These are phyloP conservation scores for Corydoras sp. DNA, from an alignment of 2,113 vertebrate genomes.

Conservation along the genomic window DNA sequence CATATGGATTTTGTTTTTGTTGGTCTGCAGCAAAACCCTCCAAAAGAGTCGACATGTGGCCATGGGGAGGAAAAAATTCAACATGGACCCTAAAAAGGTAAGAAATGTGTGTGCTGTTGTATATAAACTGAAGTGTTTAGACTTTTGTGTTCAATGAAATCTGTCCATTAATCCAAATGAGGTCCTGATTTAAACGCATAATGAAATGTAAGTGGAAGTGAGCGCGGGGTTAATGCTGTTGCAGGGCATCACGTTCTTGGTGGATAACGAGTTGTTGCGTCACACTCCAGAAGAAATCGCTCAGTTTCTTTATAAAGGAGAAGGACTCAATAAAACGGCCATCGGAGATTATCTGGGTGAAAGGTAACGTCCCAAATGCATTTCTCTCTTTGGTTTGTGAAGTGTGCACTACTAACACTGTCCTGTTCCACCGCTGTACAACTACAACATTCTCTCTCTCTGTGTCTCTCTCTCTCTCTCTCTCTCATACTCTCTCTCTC, in stretches of 20 bases:
- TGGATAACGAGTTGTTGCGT: constrained; percentile 81
- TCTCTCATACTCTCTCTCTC: constrained; percentile 10
- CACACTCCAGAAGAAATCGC: constrained; percentile 81
- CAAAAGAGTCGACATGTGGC: constrained; percentile 84
- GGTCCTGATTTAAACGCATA: too few relatives aligned
- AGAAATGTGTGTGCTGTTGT: background rate
- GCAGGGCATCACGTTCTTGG: constrained; percentile 83
- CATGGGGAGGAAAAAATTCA: constrained; percentile 84
- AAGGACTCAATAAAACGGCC: constrained; percentile 88
- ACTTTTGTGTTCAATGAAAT: too few relatives aligned
- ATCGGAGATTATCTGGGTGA: constrained; percentile 89
- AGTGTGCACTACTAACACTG: too few relatives aligned
- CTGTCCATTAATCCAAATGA: too few relatives aligned
- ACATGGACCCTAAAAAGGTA: constrained; percentile 90
- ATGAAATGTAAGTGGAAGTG: too few relatives aligned
- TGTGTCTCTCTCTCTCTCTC: too few relatives aligned
- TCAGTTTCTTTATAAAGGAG: constrained; percentile 88
- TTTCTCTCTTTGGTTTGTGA: too few relatives aligned
- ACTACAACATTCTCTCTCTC: too few relatives aligned
- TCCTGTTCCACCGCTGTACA: too few relatives aligned
- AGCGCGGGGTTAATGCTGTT: background rate
- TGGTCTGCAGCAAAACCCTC: constrained; percentile 76
- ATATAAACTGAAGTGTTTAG: too few relatives aligned
- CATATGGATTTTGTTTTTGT: background rate
- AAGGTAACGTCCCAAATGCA: constrained; percentile 57